Conservation (phyloP, 2,888 invertebrate species). For the Trilocha varians region DNA sequence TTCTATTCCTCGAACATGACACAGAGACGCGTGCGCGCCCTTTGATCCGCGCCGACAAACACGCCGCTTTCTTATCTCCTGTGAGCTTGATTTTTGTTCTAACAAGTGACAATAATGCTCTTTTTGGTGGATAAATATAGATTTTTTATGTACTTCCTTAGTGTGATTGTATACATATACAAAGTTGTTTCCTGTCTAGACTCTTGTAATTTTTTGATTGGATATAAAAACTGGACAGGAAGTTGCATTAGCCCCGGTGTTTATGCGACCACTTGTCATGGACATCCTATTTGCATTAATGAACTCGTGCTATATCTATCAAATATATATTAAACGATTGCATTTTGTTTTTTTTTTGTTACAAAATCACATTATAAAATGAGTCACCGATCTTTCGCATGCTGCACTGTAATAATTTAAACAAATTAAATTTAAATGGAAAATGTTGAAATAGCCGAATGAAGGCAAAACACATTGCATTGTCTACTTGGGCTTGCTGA, state of each 20-base stretch:
- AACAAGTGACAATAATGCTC: conserved; percentile 64
- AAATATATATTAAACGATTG: too few relatives aligned
- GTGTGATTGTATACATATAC: conserved; percentile 6
- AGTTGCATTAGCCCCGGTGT: background rate
- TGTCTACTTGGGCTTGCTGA: too few relatives aligned
- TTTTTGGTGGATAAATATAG: conserved; percentile 59
- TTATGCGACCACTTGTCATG: background rate
- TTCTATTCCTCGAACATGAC: conserved; percentile 53
- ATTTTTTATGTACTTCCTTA: conserved; percentile 39
- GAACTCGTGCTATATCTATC: too few relatives aligned
- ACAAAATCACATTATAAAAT: too few relatives aligned
- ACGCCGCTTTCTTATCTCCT: conserved; percentile 60
- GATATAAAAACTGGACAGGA: background rate
- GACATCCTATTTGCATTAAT: background rate
- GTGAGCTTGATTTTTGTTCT: conserved; percentile 57
- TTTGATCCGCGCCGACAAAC: conserved; percentile 63
- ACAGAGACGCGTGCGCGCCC: conserved; percentile 40
- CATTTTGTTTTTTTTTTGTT: too few relatives aligned
- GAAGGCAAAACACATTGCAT: too few relatives aligned
- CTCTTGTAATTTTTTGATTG: background rate
- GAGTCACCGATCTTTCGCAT: too few relatives aligned
- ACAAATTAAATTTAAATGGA: too few relatives aligned
- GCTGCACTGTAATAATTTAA: too few relatives aligned
- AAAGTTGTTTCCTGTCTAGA: background rate
- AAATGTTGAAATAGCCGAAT: too few relatives aligned